These are phyloP conservation scores for Neoaliturus tenellus DNA, from an alignment of 2,888 invertebrate genomes.

Conservation along the genomic window DNA sequence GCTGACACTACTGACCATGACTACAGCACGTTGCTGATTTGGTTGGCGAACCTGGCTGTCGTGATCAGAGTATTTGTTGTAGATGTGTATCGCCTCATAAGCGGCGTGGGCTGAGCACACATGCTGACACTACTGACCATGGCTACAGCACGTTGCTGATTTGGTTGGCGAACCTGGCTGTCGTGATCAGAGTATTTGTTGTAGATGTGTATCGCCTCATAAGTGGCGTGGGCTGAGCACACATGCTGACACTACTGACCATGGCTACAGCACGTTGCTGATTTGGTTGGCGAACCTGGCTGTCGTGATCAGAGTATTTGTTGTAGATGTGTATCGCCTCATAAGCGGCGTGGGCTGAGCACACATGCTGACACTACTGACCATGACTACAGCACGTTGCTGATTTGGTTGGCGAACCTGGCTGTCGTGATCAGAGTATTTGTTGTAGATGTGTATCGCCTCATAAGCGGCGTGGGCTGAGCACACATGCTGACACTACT, in stretches of 20 bases:
- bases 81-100: slow-evolving; percentile 45
- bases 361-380: slow-evolving; percentile 31
- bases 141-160: not conserved
- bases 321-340: slow-evolving; percentile 41
- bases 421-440: slow-evolving; percentile 44
- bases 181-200: slow-evolving; percentile 48
- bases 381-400: not conserved
- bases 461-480: not conserved
- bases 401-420: not conserved
- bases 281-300: not conserved
- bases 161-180: not conserved
- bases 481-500: slow-evolving; percentile 35
- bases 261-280: not conserved
- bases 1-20: slow-evolving; percentile 7
- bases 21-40: slow-evolving; percentile 2
- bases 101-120: slow-evolving; percentile 36
- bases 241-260: slow-evolving; percentile 29
- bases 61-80: slow-evolving; percentile 43
- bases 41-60: not conserved
- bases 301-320: slow-evolving; percentile 43
- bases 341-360: slow-evolving; percentile 3
- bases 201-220: slow-evolving; percentile 50
- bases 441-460: slow-evolving; percentile 51
- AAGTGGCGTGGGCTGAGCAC: not conserved
- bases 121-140: slow-evolving; percentile 19